These are phyloP conservation scores for Helicoverpa assulta DNA, from an alignment of 2,888 invertebrate species.

Conservation along the genomic window DNA sequence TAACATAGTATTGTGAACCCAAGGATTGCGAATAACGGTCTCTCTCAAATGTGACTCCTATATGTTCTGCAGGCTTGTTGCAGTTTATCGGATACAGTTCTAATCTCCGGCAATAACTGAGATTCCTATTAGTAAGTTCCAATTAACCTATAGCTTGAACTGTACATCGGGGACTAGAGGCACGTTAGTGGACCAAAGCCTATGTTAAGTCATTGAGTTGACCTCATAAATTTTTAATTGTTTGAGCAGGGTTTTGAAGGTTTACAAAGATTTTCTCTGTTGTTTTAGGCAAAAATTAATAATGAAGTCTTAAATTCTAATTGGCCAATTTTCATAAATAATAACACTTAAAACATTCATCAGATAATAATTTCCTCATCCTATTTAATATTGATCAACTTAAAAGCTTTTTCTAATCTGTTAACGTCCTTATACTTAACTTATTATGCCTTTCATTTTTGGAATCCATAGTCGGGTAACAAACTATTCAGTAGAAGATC, in stretches of 20 bases:
- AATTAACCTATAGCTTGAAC: conserved; percentile 56
- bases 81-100: conserved; percentile 54
- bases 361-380: no score
- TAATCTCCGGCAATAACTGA: conserved; percentile 56
- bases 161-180: conserved; percentile 45
- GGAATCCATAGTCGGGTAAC: no score
- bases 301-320: no score
- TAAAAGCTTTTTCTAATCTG: no score
- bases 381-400: no score
- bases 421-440: no score
- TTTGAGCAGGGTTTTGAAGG: not conserved
- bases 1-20: conserved; percentile 30
- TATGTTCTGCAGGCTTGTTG: conserved; percentile 46
- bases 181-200: conserved; percentile 17
- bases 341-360: no score
- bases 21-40: conserved; percentile 48
- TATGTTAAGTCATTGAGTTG: conserved; percentile 11
- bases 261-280: not conserved
- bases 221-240: not conserved
- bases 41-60: conserved; percentile 28
- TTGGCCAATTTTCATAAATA: no score
- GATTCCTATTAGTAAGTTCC: conserved; percentile 59
- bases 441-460: no score
- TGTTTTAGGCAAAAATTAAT: not conserved
- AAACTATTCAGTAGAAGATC: not conserved